phyloP scores from a whole-genome alignment of 23 tunicate species.

The Styela plicata region DNA sequence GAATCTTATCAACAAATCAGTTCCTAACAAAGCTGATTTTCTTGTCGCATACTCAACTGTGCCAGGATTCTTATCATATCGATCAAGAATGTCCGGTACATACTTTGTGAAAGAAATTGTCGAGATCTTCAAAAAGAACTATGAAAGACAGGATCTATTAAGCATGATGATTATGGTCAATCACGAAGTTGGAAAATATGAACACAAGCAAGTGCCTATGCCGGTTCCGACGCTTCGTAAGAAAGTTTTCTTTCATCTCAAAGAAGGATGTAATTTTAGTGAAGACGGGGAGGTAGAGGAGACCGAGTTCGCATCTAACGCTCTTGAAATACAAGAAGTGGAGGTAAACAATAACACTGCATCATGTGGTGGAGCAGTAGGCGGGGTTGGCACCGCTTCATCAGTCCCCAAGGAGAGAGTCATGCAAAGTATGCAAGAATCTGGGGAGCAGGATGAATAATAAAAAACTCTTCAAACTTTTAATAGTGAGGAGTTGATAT shows the following conservation, averaged over 20 bases:
- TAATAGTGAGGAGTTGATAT: too few species aligned
- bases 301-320: background rate
- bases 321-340: background rate
- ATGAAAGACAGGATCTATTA: slow-evolving; percentile 28
- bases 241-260: slow-evolving; percentile 44
- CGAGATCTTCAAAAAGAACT: background rate
- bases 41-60: slow-evolving; percentile 73
- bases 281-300: background rate
- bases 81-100: slow-evolving; percentile 35
- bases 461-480: too few species aligned
- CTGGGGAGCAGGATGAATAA: background rate
- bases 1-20: background rate
- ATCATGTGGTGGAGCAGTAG: background rate
- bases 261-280: background rate
- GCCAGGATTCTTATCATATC: slow-evolving; percentile 65
- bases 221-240: slow-evolving; percentile 64
- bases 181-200: slow-evolving; percentile 40
- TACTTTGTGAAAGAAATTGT: slow-evolving; percentile 60
- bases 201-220: slow-evolving; percentile 64
- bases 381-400: background rate
- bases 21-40: slow-evolving; percentile 33
- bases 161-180: slow-evolving; percentile 56
- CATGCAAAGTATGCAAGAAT: background rate
- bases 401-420: background rate
- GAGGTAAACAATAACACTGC: background rate